These are phyloP conservation scores for Synanthedon myopaeformis DNA, from an alignment of 2,888 invertebrate genomes.

Conservation along the genomic window DNA sequence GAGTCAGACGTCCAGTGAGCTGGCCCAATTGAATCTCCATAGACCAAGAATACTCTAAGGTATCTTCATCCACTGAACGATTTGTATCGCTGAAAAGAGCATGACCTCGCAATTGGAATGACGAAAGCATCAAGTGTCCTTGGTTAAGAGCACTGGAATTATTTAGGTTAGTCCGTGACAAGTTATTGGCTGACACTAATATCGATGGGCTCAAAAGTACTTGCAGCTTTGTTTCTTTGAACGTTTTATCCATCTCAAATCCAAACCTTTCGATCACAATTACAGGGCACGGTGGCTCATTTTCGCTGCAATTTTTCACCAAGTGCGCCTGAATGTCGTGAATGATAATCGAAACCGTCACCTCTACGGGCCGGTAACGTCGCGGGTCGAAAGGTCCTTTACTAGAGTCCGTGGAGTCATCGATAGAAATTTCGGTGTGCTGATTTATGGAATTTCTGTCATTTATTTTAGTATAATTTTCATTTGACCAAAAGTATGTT, in stretches of 20 bases:
- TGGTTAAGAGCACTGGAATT: constrained; percentile 74
- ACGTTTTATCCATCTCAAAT: constrained; percentile 97
- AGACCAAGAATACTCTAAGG: constrained; percentile 97
- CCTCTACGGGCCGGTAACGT: constrained; percentile 89
- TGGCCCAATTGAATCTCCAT: constrained; percentile 95
- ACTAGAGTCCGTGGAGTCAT: constrained; percentile 72
- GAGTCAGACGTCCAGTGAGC: constrained; percentile 89
- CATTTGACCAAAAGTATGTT: constrained; percentile 42
- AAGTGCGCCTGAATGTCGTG: constrained; percentile 97
- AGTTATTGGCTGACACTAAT: constrained; percentile 80
- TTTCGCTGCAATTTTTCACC: constrained; percentile 90
- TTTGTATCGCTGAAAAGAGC: constrained; percentile 97
- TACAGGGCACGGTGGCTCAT: constrained; percentile 92
- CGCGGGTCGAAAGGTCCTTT: constrained; percentile 85
- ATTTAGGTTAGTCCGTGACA: constrained; percentile 71
- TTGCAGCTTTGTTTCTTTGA: constrained; percentile 91
- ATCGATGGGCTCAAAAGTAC: constrained; percentile 90
- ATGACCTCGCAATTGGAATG: constrained; percentile 91
- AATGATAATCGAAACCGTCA: constrained; percentile 91
- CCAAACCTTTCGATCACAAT: constrained; percentile 90
- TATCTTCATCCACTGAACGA: constrained; percentile 90
- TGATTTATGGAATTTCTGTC: constrained; percentile 56
- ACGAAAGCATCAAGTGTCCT: constrained; percentile 87
- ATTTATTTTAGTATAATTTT: constrained; percentile 41
- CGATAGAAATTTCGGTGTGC: constrained; percentile 71